phyloP scores from a whole-genome alignment of 2,888 invertebrate species.

The Chloroclysta siterata region DNA sequence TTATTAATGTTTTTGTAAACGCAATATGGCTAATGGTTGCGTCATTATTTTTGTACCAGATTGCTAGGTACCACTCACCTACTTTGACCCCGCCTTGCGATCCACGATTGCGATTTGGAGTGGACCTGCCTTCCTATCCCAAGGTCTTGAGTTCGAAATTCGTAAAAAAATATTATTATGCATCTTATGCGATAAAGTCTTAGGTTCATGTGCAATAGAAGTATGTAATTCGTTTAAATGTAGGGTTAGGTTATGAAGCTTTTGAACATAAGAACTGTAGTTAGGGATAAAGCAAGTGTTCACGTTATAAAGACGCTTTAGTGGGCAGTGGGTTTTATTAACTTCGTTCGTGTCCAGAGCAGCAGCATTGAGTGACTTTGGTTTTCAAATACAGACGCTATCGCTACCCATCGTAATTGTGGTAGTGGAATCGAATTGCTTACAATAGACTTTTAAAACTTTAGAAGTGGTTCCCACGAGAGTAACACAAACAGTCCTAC shows the following conservation, averaged over 20 bases:
- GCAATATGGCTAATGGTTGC: slow-evolving; percentile 41
- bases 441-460: slow-evolving; percentile 48
- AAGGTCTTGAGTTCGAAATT: background rate
- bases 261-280: background rate
- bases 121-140: background rate
- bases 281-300: background rate
- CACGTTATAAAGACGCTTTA: background rate
- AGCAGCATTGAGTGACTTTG: slow-evolving; percentile 42
- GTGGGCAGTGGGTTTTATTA: background rate
- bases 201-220: too few relatives aligned
- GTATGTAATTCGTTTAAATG: too few relatives aligned
- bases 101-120: background rate
- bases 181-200: too few relatives aligned
- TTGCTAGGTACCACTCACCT: background rate
- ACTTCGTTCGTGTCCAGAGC: slow-evolving; percentile 34
- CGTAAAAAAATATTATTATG: too few relatives aligned
- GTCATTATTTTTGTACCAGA: slow-evolving; percentile 35
- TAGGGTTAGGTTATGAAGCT: background rate
- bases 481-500: slow-evolving; percentile 56
- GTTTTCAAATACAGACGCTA: slow-evolving; percentile 42
- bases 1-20: slow-evolving; percentile 5
- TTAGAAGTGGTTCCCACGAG: slow-evolving; percentile 57
- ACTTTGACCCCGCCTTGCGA: background rate
- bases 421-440: slow-evolving; percentile 23
- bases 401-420: slow-evolving; percentile 5